Evolutionary conservation across 2,797 vertebrate species (phyloP).

Genomic region (Craterocephalus amniculus): DNA sequence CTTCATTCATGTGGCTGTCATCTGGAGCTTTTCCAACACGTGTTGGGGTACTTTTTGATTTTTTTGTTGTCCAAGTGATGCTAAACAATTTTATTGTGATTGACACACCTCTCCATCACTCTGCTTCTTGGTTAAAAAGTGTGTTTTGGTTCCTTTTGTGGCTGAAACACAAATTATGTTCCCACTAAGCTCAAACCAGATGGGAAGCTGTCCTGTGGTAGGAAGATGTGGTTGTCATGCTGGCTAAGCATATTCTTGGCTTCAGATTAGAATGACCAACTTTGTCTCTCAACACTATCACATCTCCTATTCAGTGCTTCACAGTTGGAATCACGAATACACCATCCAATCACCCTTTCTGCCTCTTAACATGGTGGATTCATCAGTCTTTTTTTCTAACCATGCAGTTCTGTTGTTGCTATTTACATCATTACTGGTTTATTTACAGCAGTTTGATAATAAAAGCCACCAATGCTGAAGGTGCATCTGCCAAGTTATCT

Average conservation of each 20-base stretch:
- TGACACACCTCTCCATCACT: neutral
- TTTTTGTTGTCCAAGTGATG: neutral
- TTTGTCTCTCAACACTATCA: neutral
- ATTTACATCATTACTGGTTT: neutral
- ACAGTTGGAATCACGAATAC: neutral
- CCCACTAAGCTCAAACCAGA: conserved; percentile 1
- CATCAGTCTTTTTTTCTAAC: neutral
- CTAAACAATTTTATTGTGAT: neutral
- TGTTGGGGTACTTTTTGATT: neutral
- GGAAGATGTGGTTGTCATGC: neutral
- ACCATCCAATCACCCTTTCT: neutral
- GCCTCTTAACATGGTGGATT: neutral
- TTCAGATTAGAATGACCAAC: conserved; percentile 10
- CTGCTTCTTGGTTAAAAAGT: neutral
- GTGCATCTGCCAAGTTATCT: neutral
- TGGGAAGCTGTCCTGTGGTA: neutral
- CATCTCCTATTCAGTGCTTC: conserved; percentile 2
- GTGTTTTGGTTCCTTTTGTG: neutral
- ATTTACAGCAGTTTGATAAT: neutral
- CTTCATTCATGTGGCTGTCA: neutral
- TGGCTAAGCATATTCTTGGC: neutral
- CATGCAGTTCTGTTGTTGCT: neutral
- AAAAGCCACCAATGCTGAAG: neutral
- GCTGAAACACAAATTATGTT: neutral
- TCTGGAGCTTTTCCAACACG: neutral